These are phyloP conservation scores for Trididemnum clinides DNA, from an alignment of 23 tunicate species.

Conservation along the genomic window DNA sequence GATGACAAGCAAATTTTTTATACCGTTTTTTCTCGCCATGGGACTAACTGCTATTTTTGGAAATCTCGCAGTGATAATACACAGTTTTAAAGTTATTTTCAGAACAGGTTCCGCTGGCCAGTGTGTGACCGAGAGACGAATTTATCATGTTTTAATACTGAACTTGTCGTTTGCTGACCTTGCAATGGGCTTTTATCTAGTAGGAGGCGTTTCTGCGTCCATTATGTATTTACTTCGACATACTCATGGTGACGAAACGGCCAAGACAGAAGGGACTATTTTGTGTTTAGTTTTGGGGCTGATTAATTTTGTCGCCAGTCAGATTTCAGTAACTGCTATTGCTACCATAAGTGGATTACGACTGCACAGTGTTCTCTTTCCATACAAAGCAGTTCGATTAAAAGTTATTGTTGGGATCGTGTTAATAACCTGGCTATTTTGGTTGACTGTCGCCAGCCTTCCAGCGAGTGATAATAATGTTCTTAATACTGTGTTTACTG, in stretches of 20 bases:
- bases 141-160: constrained; percentile 7
- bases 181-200: constrained; percentile 10
- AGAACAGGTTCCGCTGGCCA: background rate
- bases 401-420: background rate
- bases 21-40: background rate
- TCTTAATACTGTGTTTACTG: background rate
- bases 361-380: background rate
- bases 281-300: background rate
- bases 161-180: constrained; percentile 18
- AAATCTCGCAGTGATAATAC: constrained; percentile 5
- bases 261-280: background rate
- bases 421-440: constrained; percentile 8
- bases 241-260: background rate
- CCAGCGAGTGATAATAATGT: background rate
- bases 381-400: constrained; percentile 7
- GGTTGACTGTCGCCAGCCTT: background rate
- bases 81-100: background rate
- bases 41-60: constrained; percentile 19
- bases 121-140: background rate
- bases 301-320: constrained; percentile 23
- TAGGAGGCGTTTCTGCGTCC: background rate
- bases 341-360: background rate
- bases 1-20: background rate
- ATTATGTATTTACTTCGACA: background rate
- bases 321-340: constrained; percentile 29